Evolutionary conservation across 2,888 invertebrate genomes (phyloP).

Genomic region (Euzetes globulus): DNA sequence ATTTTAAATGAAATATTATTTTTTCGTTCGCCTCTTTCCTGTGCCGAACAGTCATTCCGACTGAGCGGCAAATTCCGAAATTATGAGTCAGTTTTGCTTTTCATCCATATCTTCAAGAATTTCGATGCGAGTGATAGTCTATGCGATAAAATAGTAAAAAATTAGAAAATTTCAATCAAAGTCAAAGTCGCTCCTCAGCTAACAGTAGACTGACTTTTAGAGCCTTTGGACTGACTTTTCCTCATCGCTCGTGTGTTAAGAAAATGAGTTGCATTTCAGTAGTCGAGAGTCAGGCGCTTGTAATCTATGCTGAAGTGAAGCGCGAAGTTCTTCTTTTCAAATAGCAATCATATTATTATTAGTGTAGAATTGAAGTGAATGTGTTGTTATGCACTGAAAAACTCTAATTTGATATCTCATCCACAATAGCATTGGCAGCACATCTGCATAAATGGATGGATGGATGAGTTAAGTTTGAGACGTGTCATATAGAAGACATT

Average conservation of each 20-base stretch:
- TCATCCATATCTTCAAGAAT: background rate
- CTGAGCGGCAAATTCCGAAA: no score
- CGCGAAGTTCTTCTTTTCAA: background rate
- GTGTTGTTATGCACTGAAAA: slow-evolving; percentile 14
- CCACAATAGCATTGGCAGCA: slow-evolving; percentile 21
- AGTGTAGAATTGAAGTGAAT: background rate
- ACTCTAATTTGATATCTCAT: slow-evolving; percentile 18
- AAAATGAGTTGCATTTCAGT: slow-evolving; percentile 15
- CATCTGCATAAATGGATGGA: slow-evolving; percentile 22
- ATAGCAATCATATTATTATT: slow-evolving; percentile 11
- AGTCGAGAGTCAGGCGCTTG: background rate
- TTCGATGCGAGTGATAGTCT: background rate
- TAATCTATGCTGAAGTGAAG: no score
- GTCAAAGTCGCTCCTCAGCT: background rate
- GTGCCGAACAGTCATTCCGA: background rate
- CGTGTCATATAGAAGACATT: slow-evolving; percentile 10
- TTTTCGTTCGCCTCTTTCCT: background rate
- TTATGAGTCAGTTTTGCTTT: background rate
- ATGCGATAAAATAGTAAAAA: background rate
- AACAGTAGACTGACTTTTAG: no score
- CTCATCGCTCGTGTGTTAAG: background rate
- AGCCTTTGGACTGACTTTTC: background rate
- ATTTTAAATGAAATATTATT: background rate
- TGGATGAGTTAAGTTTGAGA: slow-evolving; percentile 17
- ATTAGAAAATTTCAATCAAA: background rate